Conservation (phyloP, 1,140 invertebrate species). For the Epicauta chinensis region DNA sequence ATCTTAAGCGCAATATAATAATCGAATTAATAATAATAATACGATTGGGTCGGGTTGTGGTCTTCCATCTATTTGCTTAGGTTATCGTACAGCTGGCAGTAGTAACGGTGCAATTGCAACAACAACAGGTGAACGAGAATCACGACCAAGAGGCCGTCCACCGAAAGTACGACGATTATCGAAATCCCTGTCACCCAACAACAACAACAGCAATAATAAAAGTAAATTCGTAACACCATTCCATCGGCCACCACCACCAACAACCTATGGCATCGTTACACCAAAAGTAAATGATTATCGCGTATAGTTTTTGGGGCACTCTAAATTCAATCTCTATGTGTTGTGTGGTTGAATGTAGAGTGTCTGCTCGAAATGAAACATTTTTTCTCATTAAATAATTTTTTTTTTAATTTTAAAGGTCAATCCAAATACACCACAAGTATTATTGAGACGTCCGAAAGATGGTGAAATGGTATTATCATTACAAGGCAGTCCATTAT, state of each 20-base stretch:
- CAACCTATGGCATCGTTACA: conserved; percentile 19
- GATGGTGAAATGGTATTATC: conserved; percentile 63
- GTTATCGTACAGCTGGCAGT: conserved; percentile 9
- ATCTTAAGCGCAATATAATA: background rate
- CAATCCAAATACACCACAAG: conserved; percentile 52
- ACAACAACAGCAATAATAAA: background rate
- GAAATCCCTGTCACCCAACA: background rate
- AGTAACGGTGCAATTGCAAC: too few relatives aligned
- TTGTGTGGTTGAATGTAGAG: too few relatives aligned
- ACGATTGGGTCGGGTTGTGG: conserved; percentile 7
- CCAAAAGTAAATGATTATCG: conserved; percentile 20
- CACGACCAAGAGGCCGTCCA: background rate
- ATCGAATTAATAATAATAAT: too few relatives aligned
- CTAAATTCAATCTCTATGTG: too few relatives aligned
- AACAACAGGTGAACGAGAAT: conserved; percentile 3
- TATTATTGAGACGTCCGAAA: conserved; percentile 52
- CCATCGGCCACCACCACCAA: conserved; percentile 2
- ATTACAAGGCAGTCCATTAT: conserved; percentile 56
- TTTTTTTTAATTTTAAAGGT: conserved; percentile 39
- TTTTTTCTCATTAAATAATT: background rate
- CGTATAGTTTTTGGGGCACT: too few relatives aligned
- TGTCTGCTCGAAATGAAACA: too few relatives aligned
- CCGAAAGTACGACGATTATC: background rate
- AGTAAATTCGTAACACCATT: conserved; percentile 14
- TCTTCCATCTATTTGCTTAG: background rate